A percentile compares a stretch with the other conserved stretches of the same genome.
These are phyloP conservation scores for Cheilosia urbana DNA, from an alignment of 2,888 invertebrate species.

Conservation along the genomic window DNA sequence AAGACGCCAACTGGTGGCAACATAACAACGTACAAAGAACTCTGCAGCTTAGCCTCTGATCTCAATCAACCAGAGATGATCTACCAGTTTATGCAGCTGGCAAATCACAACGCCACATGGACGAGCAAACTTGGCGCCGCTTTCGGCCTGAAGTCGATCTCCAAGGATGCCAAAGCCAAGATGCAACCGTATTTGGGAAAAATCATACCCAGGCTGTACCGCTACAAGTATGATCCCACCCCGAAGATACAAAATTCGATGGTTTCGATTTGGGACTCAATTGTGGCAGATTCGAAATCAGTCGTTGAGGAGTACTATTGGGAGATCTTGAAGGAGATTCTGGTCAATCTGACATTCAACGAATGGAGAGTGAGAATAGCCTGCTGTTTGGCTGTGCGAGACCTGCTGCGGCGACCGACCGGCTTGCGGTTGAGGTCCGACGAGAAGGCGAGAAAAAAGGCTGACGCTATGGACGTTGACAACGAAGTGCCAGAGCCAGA, in stretches of 20 bases:
- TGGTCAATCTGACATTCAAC: conserved; percentile 91
- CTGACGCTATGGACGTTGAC: conserved; percentile 78
- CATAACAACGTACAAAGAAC: conserved; percentile 96
- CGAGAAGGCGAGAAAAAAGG: conserved; percentile 76
- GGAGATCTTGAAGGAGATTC: conserved; percentile 88
- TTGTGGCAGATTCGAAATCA: conserved; percentile 93
- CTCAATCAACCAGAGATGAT: conserved; percentile 97
- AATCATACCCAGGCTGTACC: conserved; percentile 94
- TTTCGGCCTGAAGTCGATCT: conserved; percentile 95
- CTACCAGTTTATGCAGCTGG: conserved; percentile 98
- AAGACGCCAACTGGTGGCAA: conserved; percentile 94
- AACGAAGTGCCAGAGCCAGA: conserved; percentile 83
- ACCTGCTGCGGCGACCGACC: conserved; percentile 89
- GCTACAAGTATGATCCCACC: conserved; percentile 94
- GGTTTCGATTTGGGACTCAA: conserved; percentile 96
- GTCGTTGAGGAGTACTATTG: conserved; percentile 86
- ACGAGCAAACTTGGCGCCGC: conserved; percentile 96
- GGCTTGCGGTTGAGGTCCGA: conserved; percentile 82
- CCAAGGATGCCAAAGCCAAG: conserved; percentile 92
- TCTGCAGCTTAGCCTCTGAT: conserved; percentile 96
- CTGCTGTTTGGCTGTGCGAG: conserved; percentile 93
- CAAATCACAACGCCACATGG: conserved; percentile 97
- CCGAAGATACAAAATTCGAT: conserved; percentile 96
- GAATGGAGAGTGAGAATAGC: conserved; percentile 97
- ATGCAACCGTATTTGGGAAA: conserved; percentile 91